phyloP scores from a whole-genome alignment of 2,113 vertebrate species.

The Perca flavescens region DNA sequence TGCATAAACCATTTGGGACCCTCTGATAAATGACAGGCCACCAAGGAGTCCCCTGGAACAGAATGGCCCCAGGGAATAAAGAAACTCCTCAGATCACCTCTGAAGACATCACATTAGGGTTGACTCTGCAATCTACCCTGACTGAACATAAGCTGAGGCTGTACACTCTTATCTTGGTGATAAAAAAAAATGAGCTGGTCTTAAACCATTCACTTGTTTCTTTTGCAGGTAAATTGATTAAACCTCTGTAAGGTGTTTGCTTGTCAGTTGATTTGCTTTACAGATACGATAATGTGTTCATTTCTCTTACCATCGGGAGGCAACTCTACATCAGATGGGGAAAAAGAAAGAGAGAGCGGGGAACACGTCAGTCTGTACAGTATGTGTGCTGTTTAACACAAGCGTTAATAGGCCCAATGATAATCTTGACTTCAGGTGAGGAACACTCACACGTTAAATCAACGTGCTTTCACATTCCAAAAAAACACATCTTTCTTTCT shows the following conservation, averaged over 20 bases:
- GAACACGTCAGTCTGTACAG: slow-evolving; percentile 65
- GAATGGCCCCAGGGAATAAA: slow-evolving; percentile 54
- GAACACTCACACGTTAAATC: slow-evolving; percentile 56
- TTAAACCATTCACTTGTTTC: slow-evolving; percentile 50
- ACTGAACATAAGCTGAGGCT: slow-evolving; percentile 19
- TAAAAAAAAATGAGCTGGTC: slow-evolving; percentile 38
- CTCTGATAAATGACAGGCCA: slow-evolving; percentile 37
- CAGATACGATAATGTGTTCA: slow-evolving; percentile 63
- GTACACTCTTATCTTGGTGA: slow-evolving; percentile 36
- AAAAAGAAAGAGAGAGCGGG: slow-evolving; percentile 29
- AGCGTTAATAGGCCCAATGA: slow-evolving; percentile 57
- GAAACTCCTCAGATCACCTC: slow-evolving; percentile 57
- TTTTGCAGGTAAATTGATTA: slow-evolving; percentile 49
- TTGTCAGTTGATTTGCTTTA: slow-evolving; percentile 65
- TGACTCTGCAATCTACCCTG: slow-evolving; percentile 38
- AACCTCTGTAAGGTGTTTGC: slow-evolving; percentile 69
- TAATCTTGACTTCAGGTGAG: slow-evolving; percentile 59
- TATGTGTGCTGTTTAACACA: slow-evolving; percentile 54
- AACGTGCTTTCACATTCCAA: slow-evolving; percentile 52
- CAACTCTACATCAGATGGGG: slow-evolving; percentile 66
- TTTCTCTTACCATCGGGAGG: slow-evolving; percentile 82
- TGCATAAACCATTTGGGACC: slow-evolving; percentile 46
- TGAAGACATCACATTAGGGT: slow-evolving; percentile 47
- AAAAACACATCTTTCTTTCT: slow-evolving; percentile 19
- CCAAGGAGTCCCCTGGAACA: slow-evolving; percentile 31